A percentile compares a stretch with the other conserved stretches of the same genome.
These are phyloP conservation scores for Ciconia stormi DNA, from an alignment of 2,113 vertebrate species.

Conservation along the genomic window DNA sequence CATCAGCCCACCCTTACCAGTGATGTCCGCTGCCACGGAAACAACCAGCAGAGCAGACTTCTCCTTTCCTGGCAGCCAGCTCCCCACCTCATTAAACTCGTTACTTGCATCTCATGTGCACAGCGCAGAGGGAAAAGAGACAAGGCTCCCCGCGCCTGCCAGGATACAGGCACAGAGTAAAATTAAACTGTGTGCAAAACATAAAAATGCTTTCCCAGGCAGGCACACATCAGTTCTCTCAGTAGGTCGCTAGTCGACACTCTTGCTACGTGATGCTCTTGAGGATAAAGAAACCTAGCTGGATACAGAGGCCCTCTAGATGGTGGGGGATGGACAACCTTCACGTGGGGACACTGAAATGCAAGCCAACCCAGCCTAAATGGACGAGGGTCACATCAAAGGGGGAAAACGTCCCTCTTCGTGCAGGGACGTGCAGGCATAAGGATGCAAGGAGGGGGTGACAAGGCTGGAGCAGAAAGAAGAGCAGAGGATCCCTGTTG, in stretches of 20 bases:
- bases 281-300: background rate
- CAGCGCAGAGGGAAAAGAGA: background rate
- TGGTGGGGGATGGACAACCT: rapidly evolving
- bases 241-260: background rate
- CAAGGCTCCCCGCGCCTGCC: background rate
- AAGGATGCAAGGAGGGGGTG: background rate
- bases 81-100: background rate
- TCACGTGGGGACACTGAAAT: background rate
- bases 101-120: background rate
- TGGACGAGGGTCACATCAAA: background rate
- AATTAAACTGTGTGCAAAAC: background rate
- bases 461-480: background rate
- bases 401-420: background rate
- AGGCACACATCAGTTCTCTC: background rate
- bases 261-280: background rate
- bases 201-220: background rate
- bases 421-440: rapidly evolving
- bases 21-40: background rate
- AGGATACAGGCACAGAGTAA: background rate
- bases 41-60: background rate
- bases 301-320: background rate
- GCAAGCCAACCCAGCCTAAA: background rate
- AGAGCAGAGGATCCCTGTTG: background rate
- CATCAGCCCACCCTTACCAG: background rate
- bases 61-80: background rate